These are phyloP conservation scores for Spisula solida DNA, from an alignment of 2,888 invertebrate species.

Conservation along the genomic window DNA sequence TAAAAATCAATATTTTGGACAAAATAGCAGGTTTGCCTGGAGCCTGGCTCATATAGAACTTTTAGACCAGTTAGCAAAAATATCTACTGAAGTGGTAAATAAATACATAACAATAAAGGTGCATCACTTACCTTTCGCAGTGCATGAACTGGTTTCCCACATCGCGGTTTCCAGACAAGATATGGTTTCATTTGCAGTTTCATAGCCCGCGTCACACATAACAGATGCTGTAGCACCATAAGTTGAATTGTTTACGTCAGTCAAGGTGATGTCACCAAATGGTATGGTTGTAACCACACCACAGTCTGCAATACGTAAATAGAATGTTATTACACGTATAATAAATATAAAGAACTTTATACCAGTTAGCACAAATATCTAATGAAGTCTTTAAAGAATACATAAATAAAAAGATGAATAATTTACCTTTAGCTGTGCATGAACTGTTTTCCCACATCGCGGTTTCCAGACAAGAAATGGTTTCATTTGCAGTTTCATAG, in stretches of 20 bases:
- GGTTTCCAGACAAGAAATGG: slow-evolving; percentile 19
- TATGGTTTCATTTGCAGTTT: neutral
- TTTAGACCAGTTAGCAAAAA: no score
- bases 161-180: neutral
- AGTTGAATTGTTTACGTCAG: neutral
- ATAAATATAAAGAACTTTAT: no score
- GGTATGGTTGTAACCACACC: neutral
- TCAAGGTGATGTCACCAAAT: no score
- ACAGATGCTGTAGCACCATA: neutral
- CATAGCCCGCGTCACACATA: neutral
- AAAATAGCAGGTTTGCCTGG: no score
- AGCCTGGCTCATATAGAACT: no score
- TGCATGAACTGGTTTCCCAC: neutral
- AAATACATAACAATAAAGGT: neutral
- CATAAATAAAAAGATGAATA: no score
- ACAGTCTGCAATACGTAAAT: neutral
- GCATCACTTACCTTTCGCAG: neutral
- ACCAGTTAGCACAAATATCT: no score
- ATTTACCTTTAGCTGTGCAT: slow-evolving; percentile 25
- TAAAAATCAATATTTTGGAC: no score
- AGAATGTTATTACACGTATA: no score
- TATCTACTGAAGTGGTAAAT: no score
- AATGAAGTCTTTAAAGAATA: no score
- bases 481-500: neutral
- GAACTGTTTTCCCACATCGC: slow-evolving; percentile 24